These are phyloP conservation scores for Cyclophora punctaria DNA, from an alignment of 2,888 invertebrate genomes.

Conservation along the genomic window DNA sequence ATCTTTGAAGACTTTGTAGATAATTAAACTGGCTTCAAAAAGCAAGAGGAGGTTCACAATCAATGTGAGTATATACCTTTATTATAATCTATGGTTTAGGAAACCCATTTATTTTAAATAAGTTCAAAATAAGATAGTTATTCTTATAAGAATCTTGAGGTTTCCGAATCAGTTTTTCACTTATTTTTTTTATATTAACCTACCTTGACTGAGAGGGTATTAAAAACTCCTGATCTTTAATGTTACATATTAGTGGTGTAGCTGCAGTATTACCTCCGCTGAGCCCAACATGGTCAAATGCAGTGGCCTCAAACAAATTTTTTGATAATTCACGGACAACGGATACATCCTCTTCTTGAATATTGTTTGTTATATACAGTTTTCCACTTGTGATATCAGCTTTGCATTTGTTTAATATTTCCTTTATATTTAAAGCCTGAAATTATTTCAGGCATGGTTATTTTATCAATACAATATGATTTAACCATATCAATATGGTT, in stretches of 20 bases:
- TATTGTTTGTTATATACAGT: slow-evolving; percentile 21
- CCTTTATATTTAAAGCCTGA: slow-evolving; percentile 38
- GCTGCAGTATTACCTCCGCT: slow-evolving; percentile 76
- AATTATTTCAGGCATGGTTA: slow-evolving; percentile 11
- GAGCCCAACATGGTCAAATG: slow-evolving; percentile 36
- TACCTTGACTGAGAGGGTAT: slow-evolving; percentile 81
- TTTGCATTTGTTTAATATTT: slow-evolving; percentile 28
- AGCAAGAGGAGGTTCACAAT: too few species aligned
- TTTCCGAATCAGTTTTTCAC: not conserved
- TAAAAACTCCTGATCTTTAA: slow-evolving; percentile 70
- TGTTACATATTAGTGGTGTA: slow-evolving; percentile 59
- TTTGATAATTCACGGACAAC: slow-evolving; percentile 40
- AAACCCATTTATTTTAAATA: too few species aligned
- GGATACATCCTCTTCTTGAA: slow-evolving; percentile 43
- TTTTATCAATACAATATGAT: too few species aligned
- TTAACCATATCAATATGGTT: not conserved
- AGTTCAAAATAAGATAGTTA: too few species aligned
- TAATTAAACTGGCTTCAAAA: too few species aligned
- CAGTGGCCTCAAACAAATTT: slow-evolving; percentile 41
- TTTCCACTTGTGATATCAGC: slow-evolving; percentile 26
- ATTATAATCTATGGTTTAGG: not conserved
- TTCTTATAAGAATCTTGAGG: too few species aligned
- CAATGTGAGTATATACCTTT: too few species aligned
- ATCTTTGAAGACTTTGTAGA: too few species aligned
- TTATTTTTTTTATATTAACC: not conserved